phyloP scores from a whole-genome alignment of 2,797 vertebrate species.

The Orestias chungarensis region DNA sequence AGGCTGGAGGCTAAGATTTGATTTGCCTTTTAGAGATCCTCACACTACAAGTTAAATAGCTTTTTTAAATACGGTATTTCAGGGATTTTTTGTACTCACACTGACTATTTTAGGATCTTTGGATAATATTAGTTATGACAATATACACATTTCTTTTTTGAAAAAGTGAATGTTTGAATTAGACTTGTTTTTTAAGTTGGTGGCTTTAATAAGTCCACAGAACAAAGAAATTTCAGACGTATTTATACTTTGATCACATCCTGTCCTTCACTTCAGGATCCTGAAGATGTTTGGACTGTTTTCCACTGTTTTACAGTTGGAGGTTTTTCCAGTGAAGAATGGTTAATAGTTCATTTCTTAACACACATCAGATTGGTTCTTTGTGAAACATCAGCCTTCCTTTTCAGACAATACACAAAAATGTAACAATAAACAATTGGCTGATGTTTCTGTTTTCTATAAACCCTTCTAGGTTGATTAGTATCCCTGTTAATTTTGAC shows the following conservation, averaged over 20 bases:
- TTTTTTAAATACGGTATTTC: too few species aligned
- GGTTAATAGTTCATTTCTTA: background rate
- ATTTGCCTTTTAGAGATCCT: background rate
- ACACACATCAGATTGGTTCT: background rate
- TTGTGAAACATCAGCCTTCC: too few species aligned
- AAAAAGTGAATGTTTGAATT: background rate
- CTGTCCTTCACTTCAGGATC: background rate
- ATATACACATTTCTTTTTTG: too few species aligned
- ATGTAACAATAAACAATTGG: background rate
- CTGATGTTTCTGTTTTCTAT: background rate
- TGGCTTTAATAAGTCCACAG: background rate
- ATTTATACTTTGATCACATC: background rate
- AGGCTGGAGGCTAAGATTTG: background rate
- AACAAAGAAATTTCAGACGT: background rate
- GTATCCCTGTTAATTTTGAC: background rate
- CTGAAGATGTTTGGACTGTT: background rate
- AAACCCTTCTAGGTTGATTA: background rate
- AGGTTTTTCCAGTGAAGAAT: background rate
- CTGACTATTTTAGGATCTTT: too few species aligned
- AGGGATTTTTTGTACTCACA: too few species aligned
- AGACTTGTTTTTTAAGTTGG: background rate
- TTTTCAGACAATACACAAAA: too few species aligned
- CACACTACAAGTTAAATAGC: background rate
- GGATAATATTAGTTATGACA: too few species aligned
- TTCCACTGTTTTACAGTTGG: background rate